Percentiles rank a stretch among this genome's conserved stretches.
phyloP scores from a whole-genome alignment of 2,113 vertebrate genomes.

The Notarius quadriscutis region DNA sequence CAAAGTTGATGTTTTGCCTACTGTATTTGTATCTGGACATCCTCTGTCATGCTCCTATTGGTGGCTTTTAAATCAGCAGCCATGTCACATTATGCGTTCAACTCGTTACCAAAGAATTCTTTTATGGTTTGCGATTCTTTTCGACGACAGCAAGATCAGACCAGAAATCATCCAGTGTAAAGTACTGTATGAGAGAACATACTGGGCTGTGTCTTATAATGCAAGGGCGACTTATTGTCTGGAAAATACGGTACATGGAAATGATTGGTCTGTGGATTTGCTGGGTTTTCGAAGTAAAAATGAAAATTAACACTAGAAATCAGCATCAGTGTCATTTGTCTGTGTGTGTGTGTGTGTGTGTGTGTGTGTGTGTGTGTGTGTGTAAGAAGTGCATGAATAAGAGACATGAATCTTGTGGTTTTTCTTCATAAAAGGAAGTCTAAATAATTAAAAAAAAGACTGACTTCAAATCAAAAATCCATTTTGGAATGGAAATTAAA shows the following conservation, averaged over 20 bases:
- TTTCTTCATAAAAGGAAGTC: not conserved
- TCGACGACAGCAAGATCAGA: not conserved
- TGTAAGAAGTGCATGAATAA: not conserved
- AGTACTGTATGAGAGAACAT: not conserved
- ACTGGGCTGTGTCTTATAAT: no score
- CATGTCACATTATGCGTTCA: not conserved
- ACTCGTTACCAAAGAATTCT: not conserved
- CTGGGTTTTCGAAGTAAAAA: not conserved
- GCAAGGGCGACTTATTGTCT: not conserved
- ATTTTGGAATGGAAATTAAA: conserved; percentile 56
- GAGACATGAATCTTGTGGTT: not conserved
- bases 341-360: no score
- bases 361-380: no score
- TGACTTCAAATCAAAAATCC: conserved; percentile 50
- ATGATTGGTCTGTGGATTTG: not conserved
- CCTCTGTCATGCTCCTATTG: not conserved
- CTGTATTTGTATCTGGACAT: not conserved
- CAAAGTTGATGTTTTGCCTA: not conserved
- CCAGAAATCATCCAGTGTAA: not conserved
- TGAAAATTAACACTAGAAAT: not conserved
- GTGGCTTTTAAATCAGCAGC: not conserved
- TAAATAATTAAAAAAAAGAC: not conserved
- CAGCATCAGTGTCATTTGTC: not conserved
- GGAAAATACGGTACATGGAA: not conserved
- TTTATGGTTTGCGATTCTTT: not conserved